phyloP scores from a whole-genome alignment of 2,888 invertebrate genomes.

The Limenitis camilla region DNA sequence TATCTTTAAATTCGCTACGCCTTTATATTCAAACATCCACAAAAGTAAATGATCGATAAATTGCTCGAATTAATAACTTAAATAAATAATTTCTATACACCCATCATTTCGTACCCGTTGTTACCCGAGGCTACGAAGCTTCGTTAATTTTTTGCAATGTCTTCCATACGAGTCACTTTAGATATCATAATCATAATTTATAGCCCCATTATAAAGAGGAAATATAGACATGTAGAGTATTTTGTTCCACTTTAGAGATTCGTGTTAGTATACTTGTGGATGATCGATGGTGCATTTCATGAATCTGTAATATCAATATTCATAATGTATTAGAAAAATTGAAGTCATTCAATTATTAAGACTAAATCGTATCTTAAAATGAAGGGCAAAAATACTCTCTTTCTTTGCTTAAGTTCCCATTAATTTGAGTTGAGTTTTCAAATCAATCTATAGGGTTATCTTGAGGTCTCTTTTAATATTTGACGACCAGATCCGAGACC shows the following conservation, averaged over 20 bases:
- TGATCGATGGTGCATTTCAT: conserved; percentile 1
- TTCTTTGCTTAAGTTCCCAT: no score
- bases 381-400: no score
- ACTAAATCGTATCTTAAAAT: no score
- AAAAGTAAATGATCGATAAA: no score
- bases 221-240: background rate
- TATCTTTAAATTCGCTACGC: no score
- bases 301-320: background rate
- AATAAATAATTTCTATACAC: no score
- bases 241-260: background rate
- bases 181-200: background rate
- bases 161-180: background rate
- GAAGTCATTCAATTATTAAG: background rate
- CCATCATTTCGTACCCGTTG: background rate
- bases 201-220: background rate
- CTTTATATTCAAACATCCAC: no score
- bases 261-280: background rate
- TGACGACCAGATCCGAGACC: no score
- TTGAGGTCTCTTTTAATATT: no score
- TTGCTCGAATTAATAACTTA: no score
- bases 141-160: background rate
- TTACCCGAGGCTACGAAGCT: background rate
- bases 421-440: no score
- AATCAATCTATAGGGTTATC: no score
- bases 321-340: background rate